Conservation (phyloP, 2,888 invertebrate species). For the Pegoplata infirma region DNA sequence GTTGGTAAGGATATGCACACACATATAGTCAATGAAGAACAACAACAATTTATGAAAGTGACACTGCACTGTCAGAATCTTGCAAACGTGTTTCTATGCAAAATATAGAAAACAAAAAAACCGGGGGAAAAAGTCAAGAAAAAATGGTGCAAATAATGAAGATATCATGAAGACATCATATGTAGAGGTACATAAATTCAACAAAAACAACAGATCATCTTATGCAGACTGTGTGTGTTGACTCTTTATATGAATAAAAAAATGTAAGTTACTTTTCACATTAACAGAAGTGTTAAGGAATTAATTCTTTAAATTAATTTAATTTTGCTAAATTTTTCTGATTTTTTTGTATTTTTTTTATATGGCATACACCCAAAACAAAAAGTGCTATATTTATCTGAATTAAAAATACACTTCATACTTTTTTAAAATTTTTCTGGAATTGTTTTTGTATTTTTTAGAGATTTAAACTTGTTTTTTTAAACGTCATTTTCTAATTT, state of each 20-base stretch:
- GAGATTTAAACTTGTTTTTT: no score
- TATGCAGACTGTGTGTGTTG: background rate
- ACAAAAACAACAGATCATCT: background rate
- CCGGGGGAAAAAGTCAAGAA: background rate
- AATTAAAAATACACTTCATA: no score
- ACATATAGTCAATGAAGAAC: conserved; percentile 10
- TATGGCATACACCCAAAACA: no score
- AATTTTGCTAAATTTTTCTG: no score
- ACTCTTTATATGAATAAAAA: background rate
- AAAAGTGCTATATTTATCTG: no score
- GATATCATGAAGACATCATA: conserved; percentile 23
- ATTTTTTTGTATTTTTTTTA: no score
- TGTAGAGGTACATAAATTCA: no score
- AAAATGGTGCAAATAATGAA: conserved; percentile 35
- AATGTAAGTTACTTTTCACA: background rate
- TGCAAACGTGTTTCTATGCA: conserved; percentile 17
- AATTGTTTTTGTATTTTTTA: no score
- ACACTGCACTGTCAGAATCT: conserved; percentile 30
- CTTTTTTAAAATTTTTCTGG: no score
- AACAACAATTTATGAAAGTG: conserved; percentile 38
- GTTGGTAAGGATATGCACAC: background rate
- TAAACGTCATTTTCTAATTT: no score
- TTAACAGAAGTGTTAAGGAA: background rate
- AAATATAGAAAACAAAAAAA: background rate
- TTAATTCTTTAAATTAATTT: background rate